Base-by-base conservation (phyloP, 2,888 invertebrate genomes). In the Cosmorhoe ocellata region DNA sequence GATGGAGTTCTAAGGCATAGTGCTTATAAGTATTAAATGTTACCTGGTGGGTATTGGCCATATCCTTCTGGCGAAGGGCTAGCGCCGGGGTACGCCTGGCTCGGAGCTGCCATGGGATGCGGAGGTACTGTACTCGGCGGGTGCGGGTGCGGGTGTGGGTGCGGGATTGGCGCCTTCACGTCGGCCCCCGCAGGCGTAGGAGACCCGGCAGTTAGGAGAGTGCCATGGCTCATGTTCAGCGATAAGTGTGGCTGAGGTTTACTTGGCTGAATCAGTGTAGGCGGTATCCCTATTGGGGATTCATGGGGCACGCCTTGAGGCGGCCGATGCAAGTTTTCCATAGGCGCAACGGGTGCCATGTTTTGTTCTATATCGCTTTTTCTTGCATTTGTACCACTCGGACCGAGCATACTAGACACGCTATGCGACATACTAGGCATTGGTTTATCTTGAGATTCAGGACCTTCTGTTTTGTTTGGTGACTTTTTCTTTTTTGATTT, bases 401-500 rank as follows among this genome's bases (percentile, higher is more conserved):
- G 65, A 5, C 84, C 82, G 28, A 90, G 66, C 24, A 90, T 64
- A 70, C 81, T 90, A 10, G 90, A 87, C 36, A 90, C 89, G 55
- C 90, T 89, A 44, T 90, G 89, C 3, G 87, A 79, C 85, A 87
- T 87, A 32, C 63, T 71, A 0, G 71, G 61, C 33, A 59, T 43
- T 33, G 18, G 18, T 4, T 36, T 67, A 18, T 41, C 68, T 51
- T 74, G 81, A 69, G 78, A 69, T 72, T 85, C 85, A 11, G 61
- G 32, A 5, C 58, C 53, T 11, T 86, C 84, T 9, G 63, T 55
- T 64, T 89, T 89, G 26, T 63, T 75, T 0, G 89, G 89, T 1
- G 86, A 83, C 31, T 83, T 84, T 50, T 90, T 90, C 74, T 90
- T 91, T 56, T 81, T 86, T 1, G 85, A 76, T 59, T 84, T 86